Evolutionary conservation across 2,113 vertebrate species (phyloP).

Genomic region (Manacus vitellinus): DNA sequence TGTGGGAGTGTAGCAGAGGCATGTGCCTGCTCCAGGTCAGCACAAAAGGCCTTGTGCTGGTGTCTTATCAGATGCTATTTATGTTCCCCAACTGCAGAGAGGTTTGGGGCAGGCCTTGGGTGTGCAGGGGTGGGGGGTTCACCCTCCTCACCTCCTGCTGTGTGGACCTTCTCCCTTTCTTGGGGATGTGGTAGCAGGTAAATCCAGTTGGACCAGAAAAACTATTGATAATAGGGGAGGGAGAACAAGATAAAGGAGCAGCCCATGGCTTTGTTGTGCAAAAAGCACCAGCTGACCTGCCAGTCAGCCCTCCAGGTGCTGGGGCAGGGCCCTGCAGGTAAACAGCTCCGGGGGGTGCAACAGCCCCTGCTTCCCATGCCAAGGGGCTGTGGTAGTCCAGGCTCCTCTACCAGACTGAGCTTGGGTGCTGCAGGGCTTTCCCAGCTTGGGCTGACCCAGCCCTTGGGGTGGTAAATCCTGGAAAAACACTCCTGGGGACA

Average conservation of each 20-base stretch:
- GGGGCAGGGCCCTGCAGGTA: neutral
- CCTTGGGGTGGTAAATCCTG: neutral
- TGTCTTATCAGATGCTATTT: neutral
- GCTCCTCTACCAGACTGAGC: neutral
- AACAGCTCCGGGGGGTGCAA: neutral
- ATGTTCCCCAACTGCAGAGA: neutral
- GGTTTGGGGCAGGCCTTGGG: neutral
- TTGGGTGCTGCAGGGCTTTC: neutral
- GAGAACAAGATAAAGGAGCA: slow-evolving; percentile 32
- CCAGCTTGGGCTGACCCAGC: neutral
- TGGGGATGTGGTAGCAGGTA: slow-evolving; percentile 8
- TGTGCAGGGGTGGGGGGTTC: neutral
- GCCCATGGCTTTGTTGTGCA: neutral
- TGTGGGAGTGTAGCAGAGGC: neutral
- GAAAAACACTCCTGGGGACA: neutral
- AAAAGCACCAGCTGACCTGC: neutral
- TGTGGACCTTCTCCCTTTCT: neutral
- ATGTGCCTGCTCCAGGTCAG: neutral
- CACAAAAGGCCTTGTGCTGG: neutral
- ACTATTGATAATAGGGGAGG: slow-evolving; percentile 19
- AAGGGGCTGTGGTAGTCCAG: neutral
- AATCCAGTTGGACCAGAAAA: slow-evolving; percentile 57
- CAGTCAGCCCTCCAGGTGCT: neutral
- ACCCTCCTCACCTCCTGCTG: neutral
- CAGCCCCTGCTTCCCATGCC: neutral